Base-by-base conservation (phyloP, 2,888 invertebrate genomes). In the Parascotia fuliginaria region DNA sequence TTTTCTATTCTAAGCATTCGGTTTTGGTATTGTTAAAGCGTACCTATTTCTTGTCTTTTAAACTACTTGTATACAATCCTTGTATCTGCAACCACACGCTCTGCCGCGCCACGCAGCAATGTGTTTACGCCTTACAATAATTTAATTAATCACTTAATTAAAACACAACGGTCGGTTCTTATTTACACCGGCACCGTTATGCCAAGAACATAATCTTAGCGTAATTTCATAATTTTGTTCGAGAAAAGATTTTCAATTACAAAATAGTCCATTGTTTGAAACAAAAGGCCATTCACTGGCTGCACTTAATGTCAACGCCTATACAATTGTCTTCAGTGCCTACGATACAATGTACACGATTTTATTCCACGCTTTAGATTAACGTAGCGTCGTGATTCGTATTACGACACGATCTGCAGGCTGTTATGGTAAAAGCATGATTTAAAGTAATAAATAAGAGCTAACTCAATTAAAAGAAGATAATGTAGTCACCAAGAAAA, bases 221-320 rank as follows among this genome's bases (percentile, higher is more conserved):
- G 58, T 64, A 55, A 53, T 52, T 67, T 67, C 31, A 47, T 50
- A 27, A 49, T 50, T 57, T 57, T 59, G 40, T 48, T 37, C 50
- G 37, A 55, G 53, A 54, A 46, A 51, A 50, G 51, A 68, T 58
- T 64, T 60, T 50, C 50, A 63, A 49, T 65, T 64, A 60, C 56
- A 60, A 60, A 67, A 63, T 48, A 55, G 12, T 46, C 67, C 66
- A 79, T 81, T 81, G 81, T 82, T 58, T 51, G 33, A 38, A 67
- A 80, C 82, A 83, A 82, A 81, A 75, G 70, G 56, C 65, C 57
- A 73, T 79, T 75, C 59, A 57, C 55, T 63, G 33, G 45, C 42
- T 41, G 50, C 43, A 43, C 44, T 54, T 57, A 60, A 53, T 58
- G 62, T 58, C 45, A 48, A 57, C 55, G 54, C 42, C 37, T 37